Evolutionary conservation across 2,113 vertebrate genomes (phyloP).

Genomic region (Tetrax tetrax): DNA sequence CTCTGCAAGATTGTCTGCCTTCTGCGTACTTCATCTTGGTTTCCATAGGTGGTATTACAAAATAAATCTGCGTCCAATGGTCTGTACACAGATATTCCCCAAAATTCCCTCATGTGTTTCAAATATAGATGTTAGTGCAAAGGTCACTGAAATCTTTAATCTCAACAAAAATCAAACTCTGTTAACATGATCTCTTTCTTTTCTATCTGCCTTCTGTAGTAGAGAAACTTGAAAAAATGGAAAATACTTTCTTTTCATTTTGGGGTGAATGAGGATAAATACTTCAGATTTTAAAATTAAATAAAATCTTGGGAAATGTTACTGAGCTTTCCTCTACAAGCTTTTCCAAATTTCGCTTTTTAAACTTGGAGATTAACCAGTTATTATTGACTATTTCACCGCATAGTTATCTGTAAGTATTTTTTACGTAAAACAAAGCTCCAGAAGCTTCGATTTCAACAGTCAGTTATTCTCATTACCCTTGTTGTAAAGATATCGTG

Average conservation of each 20-base stretch:
- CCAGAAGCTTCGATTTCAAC: background rate
- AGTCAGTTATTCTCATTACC: background rate
- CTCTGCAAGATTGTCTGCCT: background rate
- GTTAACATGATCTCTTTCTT: background rate
- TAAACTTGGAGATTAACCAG: background rate
- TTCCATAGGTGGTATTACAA: background rate
- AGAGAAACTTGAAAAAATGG: background rate
- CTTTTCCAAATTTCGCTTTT: background rate
- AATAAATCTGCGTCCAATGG: background rate
- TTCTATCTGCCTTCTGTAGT: background rate
- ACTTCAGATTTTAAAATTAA: background rate
- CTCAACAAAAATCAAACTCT: background rate
- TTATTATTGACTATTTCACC: background rate
- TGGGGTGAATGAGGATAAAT: background rate
- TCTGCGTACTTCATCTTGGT: background rate
- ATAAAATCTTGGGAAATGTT: background rate
- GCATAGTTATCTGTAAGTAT: background rate
- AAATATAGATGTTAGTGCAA: background rate
- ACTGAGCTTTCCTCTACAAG: background rate
- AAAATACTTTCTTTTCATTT: background rate
- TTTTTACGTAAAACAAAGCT: background rate
- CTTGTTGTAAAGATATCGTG: background rate
- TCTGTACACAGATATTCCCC: background rate
- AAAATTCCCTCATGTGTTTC: background rate
- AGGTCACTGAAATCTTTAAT: background rate